These are phyloP conservation scores for Pachyrhynchus sulphureomaculatus DNA, from an alignment of 1,140 invertebrate species.

Conservation along the genomic window DNA sequence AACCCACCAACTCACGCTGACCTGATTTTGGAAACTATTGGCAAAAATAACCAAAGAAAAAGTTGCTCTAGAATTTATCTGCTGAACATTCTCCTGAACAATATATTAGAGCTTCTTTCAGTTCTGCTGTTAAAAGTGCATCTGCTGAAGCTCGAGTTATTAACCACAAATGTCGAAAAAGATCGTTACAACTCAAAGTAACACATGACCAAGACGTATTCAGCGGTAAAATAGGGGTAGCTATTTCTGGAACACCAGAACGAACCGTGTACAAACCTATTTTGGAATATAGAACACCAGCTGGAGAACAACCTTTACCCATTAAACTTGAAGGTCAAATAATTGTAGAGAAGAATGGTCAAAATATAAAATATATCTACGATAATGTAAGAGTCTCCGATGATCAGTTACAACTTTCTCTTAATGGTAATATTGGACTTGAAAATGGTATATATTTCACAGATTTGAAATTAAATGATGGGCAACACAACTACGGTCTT, in stretches of 20 bases:
- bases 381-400: slow-evolving; percentile 48
- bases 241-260: slow-evolving; percentile 55
- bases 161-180: slow-evolving; percentile 57
- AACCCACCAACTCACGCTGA: slow-evolving; percentile 50
- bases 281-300: slow-evolving; percentile 66
- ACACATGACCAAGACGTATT: slow-evolving; percentile 62
- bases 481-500: slow-evolving; percentile 53
- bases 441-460: slow-evolving; percentile 48
- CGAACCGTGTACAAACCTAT: slow-evolving; percentile 64
- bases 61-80: slow-evolving; percentile 55
- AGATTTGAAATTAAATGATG: slow-evolving; percentile 58
- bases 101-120: slow-evolving; percentile 56
- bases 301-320: slow-evolving; percentile 54
- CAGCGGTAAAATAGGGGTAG: slow-evolving; percentile 63
- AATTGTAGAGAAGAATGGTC: slow-evolving; percentile 53
- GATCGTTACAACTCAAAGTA: slow-evolving; percentile 55
- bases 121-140: slow-evolving; percentile 60
- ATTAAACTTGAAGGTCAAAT: slow-evolving; percentile 60
- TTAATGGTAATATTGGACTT: slow-evolving; percentile 57
- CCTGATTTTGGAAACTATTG: slow-evolving; percentile 68
- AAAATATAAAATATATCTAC: slow-evolving; percentile 58
- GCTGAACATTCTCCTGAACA: slow-evolving; percentile 55
- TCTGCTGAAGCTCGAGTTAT: slow-evolving; percentile 57
- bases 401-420: slow-evolving; percentile 50
- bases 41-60: slow-evolving; percentile 65